Conservation (phyloP, 2,113 vertebrate genomes). For the Caracal caracal region DNA sequence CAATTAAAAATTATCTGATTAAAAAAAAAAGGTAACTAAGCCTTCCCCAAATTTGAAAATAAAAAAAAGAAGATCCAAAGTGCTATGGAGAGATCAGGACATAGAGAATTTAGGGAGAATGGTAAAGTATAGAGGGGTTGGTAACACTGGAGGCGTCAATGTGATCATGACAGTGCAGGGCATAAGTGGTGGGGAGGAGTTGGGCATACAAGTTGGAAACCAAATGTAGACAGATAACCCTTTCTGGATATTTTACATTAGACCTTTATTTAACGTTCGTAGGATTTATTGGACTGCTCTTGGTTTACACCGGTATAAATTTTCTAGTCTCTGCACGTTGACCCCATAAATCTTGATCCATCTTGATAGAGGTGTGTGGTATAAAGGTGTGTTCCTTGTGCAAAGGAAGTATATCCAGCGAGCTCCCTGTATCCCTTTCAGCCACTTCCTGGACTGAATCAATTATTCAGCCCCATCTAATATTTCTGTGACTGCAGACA, state of each 20-base stretch:
- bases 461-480: not conserved
- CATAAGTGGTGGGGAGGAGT: too few species aligned
- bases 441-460: not conserved
- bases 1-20: not conserved
- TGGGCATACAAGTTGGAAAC: not conserved
- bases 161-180: not conserved
- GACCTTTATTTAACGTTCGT: not conserved
- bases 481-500: not conserved
- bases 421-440: not conserved
- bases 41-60: not conserved
- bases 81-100: not conserved
- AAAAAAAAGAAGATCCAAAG: not conserved
- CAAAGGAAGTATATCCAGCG: not conserved
- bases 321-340: not conserved
- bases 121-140: not conserved
- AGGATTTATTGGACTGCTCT: not conserved
- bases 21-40: not conserved
- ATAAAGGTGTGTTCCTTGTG: not conserved
- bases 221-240: not conserved
- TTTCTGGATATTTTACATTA: not conserved
- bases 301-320: not conserved
- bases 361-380: not conserved
- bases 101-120: not conserved
- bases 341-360: not conserved
- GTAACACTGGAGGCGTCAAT: accelerated